Percentiles rank a stretch among this genome's conserved stretches.
These are phyloP conservation scores for Cepphus grylle DNA, from an alignment of 2,113 vertebrate species.

Conservation along the genomic window DNA sequence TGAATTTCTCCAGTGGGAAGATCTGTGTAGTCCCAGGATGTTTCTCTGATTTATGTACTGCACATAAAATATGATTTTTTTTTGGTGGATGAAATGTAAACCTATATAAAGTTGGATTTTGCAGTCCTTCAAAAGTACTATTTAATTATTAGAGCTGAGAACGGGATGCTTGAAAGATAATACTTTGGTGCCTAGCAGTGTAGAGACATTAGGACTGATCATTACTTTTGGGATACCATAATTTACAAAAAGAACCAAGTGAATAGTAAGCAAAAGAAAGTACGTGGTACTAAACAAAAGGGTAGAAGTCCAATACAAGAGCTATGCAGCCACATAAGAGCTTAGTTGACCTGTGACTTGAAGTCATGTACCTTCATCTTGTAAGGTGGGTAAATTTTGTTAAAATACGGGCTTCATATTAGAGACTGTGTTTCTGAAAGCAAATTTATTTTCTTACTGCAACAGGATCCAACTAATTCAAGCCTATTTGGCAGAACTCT, in stretches of 20 bases:
- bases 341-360: not conserved
- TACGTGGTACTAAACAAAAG: not conserved
- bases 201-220: not conserved
- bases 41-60: not conserved
- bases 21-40: not conserved
- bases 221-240: not conserved
- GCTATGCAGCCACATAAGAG: not conserved
- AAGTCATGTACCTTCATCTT: not conserved
- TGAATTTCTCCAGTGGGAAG: conserved; percentile 6
- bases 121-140: not conserved
- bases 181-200: not conserved
- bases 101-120: not conserved
- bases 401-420: not conserved
- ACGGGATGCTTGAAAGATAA: not conserved
- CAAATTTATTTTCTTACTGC: not conserved
- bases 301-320: not conserved
- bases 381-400: not conserved
- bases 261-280: not conserved
- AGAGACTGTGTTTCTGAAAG: not conserved
- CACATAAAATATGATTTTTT: not conserved
- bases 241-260: not conserved
- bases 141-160: not conserved
- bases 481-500: not conserved
- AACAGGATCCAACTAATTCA: not conserved
- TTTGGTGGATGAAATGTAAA: not conserved